Evolutionary conservation across 2,113 vertebrate species (phyloP), one percentile per base, ranked within the genome.

Genomic region (Marmota monax): DNA sequence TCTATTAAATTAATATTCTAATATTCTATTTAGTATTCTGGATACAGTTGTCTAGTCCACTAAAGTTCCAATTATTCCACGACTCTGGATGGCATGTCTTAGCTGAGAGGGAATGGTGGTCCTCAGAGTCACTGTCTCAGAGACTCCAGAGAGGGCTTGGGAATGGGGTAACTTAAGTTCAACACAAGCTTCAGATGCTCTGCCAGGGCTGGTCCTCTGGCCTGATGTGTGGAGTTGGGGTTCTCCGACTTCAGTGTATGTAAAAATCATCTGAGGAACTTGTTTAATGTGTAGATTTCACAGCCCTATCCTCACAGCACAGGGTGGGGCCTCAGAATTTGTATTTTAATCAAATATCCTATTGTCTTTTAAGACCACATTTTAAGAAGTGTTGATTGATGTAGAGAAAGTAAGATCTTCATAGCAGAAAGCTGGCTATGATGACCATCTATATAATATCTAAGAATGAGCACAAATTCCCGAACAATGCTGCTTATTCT

Each of bases 381-480:
- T 94, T 65, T 72, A n/a, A 86, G 22, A 86, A 92, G 86, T 73
- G 53, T 27, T 79, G 84, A 76, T 69, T 76, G 5, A 82, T 82
- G 17, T 27, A 13, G 29, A 27, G 27, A 20, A 87, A 92, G 25
- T 39, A 58, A 86, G 67, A 86, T n/a, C 8, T 10, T 96, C 67
- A 42, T 4, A 73, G 5, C 51, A 69, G 65, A 39, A 92, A 91
- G 86, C 39, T 79, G 12, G 29, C 78, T 69, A 88, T 73, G n/a
- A 67, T n/a, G 77, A 67, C 77, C 76, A 32, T 48, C 73, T 90
- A 42, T 20, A 42, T 76, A n/a, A 39, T 61, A 42, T n/a, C 32
- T 13, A 95, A 83, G 63, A 74, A 69, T 39, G 29, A 88, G 56
- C 45, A 83, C 18, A 23, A 34, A 61, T 96, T 96, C 56, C 56